Evolutionary conservation across 2,888 invertebrate genomes (phyloP).

Genomic region (Sminthurinus aureus): DNA sequence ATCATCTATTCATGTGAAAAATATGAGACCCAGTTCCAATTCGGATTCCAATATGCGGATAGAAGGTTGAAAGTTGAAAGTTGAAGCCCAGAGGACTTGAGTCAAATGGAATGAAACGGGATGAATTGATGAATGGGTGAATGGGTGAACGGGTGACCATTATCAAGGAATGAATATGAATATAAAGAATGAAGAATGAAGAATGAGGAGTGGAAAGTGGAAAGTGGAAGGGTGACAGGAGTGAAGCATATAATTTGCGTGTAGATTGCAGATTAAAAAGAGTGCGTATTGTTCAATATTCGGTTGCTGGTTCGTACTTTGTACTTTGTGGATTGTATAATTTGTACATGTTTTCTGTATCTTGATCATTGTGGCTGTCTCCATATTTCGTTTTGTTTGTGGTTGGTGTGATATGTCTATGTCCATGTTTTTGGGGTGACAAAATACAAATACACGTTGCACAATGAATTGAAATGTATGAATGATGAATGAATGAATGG

Average conservation of each 20-base stretch:
- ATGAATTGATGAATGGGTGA: no score
- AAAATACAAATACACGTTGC: not conserved
- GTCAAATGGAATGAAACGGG: no score
- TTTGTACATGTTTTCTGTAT: no score
- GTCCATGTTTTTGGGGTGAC: not conserved
- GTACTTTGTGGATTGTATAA: not conserved
- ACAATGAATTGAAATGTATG: not conserved
- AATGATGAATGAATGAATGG: not conserved
- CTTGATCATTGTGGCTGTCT: no score
- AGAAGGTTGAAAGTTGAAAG: no score
- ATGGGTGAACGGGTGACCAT: no score
- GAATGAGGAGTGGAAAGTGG: not conserved
- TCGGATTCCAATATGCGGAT: no score
- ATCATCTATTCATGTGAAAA: no score
- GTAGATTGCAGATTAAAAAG: conserved; percentile 33
- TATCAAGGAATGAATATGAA: not conserved
- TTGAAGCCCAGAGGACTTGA: no score
- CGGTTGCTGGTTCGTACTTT: not conserved
- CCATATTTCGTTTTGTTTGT: not conserved
- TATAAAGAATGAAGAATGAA: not conserved
- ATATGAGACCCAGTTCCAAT: no score
- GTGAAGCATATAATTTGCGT: conserved; percentile 29
- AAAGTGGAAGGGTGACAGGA: conserved; percentile 34
- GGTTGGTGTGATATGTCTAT: not conserved
- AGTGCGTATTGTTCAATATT: conserved; percentile 3